phyloP scores from a whole-genome alignment of 2,797 vertebrate species.

The Anniella stebbinsi region DNA sequence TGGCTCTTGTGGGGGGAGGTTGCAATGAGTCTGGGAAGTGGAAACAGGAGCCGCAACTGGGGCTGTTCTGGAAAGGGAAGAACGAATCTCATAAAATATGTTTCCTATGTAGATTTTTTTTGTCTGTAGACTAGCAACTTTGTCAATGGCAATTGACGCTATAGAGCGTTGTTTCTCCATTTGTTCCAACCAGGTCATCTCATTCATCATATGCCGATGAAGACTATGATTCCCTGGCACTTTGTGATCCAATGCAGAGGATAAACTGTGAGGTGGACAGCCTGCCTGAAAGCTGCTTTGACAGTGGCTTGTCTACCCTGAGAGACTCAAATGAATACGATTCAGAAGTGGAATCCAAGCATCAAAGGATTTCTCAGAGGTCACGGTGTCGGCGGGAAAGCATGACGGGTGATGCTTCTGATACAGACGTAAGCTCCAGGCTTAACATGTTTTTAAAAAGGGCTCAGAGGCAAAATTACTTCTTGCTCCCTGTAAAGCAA shows the following conservation, averaged over 20 bases:
- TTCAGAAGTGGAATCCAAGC: slow-evolving; percentile 87
- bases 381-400: slow-evolving; percentile 74
- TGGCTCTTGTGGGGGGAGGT: background rate
- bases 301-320: slow-evolving; percentile 93
- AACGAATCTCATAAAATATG: background rate
- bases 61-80: background rate
- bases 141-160: background rate
- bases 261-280: slow-evolving; percentile 91
- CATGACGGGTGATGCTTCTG: slow-evolving; percentile 83
- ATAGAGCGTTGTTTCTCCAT: background rate
- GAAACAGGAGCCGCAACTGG: background rate
- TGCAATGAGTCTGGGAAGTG: background rate
- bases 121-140: background rate
- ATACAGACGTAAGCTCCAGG: slow-evolving; percentile 85
- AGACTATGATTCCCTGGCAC: slow-evolving; percentile 85
- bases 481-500: background rate
- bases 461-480: background rate
- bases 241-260: slow-evolving; percentile 93
- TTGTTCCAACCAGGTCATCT: slow-evolving; percentile 78
- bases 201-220: slow-evolving; percentile 86
- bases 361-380: slow-evolving; percentile 76
- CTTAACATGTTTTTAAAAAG: background rate
- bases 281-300: slow-evolving; percentile 89
- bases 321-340: slow-evolving; percentile 91
- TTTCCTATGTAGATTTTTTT: background rate